Evolutionary conservation across 2,888 invertebrate genomes (phyloP), one percentile per base, ranked within the genome.

Genomic region (Drosophila gaucha): DNA sequence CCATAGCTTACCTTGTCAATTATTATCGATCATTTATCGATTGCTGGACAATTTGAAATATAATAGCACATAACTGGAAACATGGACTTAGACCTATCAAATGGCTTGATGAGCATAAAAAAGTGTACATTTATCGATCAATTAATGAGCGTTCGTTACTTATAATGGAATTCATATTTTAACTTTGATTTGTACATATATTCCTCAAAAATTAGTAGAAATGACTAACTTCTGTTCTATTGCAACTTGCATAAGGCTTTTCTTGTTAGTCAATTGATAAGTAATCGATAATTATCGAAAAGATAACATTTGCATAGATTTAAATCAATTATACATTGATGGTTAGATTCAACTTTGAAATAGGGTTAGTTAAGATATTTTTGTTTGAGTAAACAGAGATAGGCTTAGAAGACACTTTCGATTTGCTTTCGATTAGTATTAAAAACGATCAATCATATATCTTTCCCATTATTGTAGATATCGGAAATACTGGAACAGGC

Each of bases 401-500:
- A 22, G 5, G 22, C 5, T 22, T 22, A 22, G 2, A 3, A 2
- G 5, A 22, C 5, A 22, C 22, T 22, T 22, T 22, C 22, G 2
- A 12, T n/a, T 31, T n/a, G 0, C 1, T 12, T 12, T 1, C 10
- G 31, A 4, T 5, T 6, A 31, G 12, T 12, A 33, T 6, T 14
- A 14, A n/a, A 33, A 33, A 14, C 14, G 8, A n/a, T 31, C 18
- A 6, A 4, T 14, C 3, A 6, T 6, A 14, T 36, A 33, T 44
- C 24, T 39, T 9, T 2, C 2, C 12, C 5, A 6, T 5, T 2
- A 10, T n/a, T 3, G 14, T 6, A 80, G 80, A 20, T 80, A 22
- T 78, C 65, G 6, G 20, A 47, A 1, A 35, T 6, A 1, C 26
- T 63, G 4, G 68, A 78, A 22, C 6, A 5, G 3, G 58, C 79